Percentiles rank a stretch among this genome's conserved stretches.
phyloP scores from a whole-genome alignment of 2,113 vertebrate genomes.

The Donacobius atricapilla region DNA sequence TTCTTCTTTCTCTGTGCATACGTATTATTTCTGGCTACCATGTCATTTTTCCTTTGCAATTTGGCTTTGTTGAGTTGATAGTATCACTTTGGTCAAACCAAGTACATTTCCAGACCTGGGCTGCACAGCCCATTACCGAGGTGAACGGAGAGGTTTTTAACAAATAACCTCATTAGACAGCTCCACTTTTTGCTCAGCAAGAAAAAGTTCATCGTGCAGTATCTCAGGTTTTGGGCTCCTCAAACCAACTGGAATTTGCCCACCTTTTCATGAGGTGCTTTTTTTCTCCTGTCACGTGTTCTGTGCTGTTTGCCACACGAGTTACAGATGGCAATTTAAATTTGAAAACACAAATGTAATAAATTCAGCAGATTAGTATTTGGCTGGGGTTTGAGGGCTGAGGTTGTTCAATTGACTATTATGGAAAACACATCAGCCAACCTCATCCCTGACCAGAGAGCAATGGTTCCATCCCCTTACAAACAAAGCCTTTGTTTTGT shows the following conservation, averaged over 20 bases:
- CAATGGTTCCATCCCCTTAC: conserved; percentile 54
- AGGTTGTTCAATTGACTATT: conserved; percentile 58
- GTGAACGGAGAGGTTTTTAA: neutral
- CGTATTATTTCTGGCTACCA: conserved; percentile 36
- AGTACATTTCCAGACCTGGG: conserved; percentile 57
- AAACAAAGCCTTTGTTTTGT: conserved; percentile 69
- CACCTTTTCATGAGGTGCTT: neutral
- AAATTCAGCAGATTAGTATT: conserved; percentile 69
- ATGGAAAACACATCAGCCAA: conserved; percentile 71
- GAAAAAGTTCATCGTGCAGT: neutral
- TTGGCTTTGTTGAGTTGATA: conserved; percentile 41
- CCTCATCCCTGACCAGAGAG: conserved; percentile 53
- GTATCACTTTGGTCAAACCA: conserved; percentile 35
- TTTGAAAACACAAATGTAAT: conserved; percentile 68
- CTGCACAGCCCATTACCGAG: neutral
- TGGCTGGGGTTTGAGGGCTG: conserved; percentile 56
- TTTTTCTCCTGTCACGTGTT: conserved; percentile 22
- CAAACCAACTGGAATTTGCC: neutral
- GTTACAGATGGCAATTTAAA: conserved; percentile 63
- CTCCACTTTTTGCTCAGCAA: neutral
- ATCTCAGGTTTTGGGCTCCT: neutral
- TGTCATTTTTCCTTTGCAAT: conserved; percentile 33
- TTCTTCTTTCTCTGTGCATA: neutral
- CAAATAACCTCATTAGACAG: conserved; percentile 6
- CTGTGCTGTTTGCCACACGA: conserved; percentile 29